phyloP scores from a whole-genome alignment of 2,113 vertebrate species.

The Corythornis cristatus region DNA sequence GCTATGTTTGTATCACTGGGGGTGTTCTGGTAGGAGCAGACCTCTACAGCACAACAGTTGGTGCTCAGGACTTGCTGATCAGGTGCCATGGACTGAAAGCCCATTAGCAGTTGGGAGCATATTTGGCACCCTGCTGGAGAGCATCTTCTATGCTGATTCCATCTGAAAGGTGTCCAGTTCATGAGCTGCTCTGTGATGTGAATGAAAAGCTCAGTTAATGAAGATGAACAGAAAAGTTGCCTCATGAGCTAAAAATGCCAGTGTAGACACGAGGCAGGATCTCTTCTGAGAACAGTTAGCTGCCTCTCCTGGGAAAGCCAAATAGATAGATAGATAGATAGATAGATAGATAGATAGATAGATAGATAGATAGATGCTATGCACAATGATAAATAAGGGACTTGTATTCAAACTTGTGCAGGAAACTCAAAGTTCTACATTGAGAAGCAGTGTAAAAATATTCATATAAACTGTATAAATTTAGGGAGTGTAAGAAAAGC shows the following conservation, averaged over 20 bases:
- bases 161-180: constrained; percentile 15
- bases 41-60: neutral
- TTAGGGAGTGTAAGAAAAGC: neutral
- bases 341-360: neutral
- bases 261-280: neutral
- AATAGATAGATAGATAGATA: neutral
- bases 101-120: neutral
- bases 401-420: neutral
- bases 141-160: neutral
- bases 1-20: neutral
- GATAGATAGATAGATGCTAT: neutral
- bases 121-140: neutral
- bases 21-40: neutral
- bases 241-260: neutral
- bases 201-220: neutral
- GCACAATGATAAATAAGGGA: neutral
- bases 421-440: neutral
- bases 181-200: neutral
- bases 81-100: neutral
- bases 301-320: neutral
- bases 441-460: neutral
- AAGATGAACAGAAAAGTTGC: neutral
- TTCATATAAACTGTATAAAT: neutral
- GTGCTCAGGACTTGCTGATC: neutral
- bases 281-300: neutral